Percentiles rank a stretch among this genome's conserved stretches.
These are phyloP conservation scores for Cettia cetti DNA, from an alignment of 2,113 vertebrate genomes.

Conservation along the genomic window DNA sequence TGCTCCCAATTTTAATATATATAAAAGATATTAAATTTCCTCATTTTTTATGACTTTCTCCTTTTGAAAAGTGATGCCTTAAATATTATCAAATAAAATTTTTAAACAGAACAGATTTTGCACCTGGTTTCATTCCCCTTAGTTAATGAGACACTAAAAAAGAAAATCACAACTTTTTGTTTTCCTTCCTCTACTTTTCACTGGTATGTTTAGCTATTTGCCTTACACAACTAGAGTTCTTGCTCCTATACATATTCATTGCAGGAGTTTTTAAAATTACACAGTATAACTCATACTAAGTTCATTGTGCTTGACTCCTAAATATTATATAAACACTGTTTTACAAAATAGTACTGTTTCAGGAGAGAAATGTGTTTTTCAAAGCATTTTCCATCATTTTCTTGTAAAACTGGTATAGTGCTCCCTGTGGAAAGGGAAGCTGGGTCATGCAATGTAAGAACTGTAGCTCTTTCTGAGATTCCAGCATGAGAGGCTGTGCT, in stretches of 20 bases:
- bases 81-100: conserved; percentile 14
- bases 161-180: neutral
- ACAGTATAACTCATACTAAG: neutral
- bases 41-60: neutral
- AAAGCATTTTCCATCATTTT: neutral
- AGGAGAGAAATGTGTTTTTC: neutral
- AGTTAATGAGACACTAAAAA: neutral
- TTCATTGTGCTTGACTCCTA: neutral
- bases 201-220: neutral
- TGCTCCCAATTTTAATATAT: neutral
- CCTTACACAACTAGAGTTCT: neutral
- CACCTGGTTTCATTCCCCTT: neutral
- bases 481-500: neutral
- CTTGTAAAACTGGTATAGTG: neutral
- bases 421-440: neutral
- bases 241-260: neutral
- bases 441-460: neutral
- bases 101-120: conserved; percentile 8
- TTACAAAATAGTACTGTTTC: neutral
- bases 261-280: neutral
- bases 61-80: neutral
- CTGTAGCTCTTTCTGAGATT: neutral
- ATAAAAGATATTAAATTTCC: conserved; percentile 31
- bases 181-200: neutral
- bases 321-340: neutral